Evolutionary conservation across 2,888 invertebrate species (phyloP), one percentile per base, ranked within the genome.

Genomic region (Cyclophora albipunctata): DNA sequence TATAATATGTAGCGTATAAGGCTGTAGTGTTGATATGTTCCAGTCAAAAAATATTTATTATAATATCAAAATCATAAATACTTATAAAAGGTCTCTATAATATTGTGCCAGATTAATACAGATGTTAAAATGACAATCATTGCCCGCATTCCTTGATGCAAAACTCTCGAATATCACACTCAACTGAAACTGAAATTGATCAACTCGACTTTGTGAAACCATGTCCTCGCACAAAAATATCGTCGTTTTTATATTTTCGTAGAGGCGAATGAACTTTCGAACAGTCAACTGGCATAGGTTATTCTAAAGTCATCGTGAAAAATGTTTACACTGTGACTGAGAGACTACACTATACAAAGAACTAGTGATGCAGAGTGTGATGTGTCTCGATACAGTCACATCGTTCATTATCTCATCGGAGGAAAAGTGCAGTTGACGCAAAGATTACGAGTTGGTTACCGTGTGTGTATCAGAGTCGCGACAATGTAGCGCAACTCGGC

Each of bases 381-480:
- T 7, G 7, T 46, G 45, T 43, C 48, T 40, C 37, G 37, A 34
- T 5, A 34, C 33, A 34, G 44, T 46, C 45, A 40, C 45, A 48
- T 51, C 34, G 7, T 45, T 52, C 56, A 61, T 59, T 58, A 61
- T 63, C 53, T 54, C 53, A 59, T 55, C 49, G 53, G 55, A 61
- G 57, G 54, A 60, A 66, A 62, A 66, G 53, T 67, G 63, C 62
- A 66, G 50, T 55, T 54, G 62, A 63, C 54, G 51, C 50, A 46
- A 55, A 62, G 56, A 61, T 62, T 61, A 63, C 59, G 56, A 48
- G 50, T 45, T 49, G 48, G 48, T 46, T 37, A 20, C 20, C 20
- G 35, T 33, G 35, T 45, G 51, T 45, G 37, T 37, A 43, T 34
- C 43, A 20, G 49, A 7, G 41, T 47, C 46, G 45, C 40, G 40